phyloP scores from a whole-genome alignment of 2,113 vertebrate species.

The Colistium nudipinnis region DNA sequence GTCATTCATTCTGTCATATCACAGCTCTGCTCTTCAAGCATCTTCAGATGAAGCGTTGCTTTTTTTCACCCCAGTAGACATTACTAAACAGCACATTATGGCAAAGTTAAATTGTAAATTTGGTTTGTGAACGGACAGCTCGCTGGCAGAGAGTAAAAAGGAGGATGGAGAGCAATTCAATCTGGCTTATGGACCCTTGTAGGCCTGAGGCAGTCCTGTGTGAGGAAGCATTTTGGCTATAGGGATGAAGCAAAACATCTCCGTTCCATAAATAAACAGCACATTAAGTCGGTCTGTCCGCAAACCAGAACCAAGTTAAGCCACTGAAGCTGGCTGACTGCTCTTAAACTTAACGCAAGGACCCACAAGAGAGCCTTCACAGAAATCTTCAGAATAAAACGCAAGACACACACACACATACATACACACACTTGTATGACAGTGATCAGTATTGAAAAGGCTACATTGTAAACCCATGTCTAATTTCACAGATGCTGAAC shows the following conservation, averaged over 20 bases:
- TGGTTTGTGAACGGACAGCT: neutral
- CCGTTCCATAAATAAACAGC: conserved; percentile 25
- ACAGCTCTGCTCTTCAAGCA: neutral
- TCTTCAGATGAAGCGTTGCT: neutral
- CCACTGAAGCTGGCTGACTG: neutral
- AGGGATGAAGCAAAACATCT: conserved; percentile 3
- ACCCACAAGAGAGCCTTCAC: neutral
- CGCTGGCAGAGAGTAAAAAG: conserved; percentile 10
- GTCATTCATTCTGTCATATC: neutral
- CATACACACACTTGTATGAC: conserved; percentile 57
- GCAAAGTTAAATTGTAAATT: neutral
- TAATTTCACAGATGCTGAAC: conserved; percentile 81
- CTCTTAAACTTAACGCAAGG: conserved; percentile 18
- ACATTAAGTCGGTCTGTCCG: neutral
- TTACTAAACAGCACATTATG: neutral
- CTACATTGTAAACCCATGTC: conserved; percentile 74
- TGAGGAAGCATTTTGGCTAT: neutral
- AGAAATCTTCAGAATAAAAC: conserved; percentile 22
- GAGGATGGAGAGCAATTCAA: conserved; percentile 5
- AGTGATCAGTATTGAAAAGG: conserved; percentile 77
- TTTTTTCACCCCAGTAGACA: neutral
- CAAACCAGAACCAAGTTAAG: conserved; percentile 27
- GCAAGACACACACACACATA: neutral
- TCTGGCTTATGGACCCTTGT: conserved; percentile 4
- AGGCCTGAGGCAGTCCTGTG: conserved; percentile 21